Base-by-base conservation (phyloP, 2,888 invertebrate genomes). In the Phortica okadai region DNA sequence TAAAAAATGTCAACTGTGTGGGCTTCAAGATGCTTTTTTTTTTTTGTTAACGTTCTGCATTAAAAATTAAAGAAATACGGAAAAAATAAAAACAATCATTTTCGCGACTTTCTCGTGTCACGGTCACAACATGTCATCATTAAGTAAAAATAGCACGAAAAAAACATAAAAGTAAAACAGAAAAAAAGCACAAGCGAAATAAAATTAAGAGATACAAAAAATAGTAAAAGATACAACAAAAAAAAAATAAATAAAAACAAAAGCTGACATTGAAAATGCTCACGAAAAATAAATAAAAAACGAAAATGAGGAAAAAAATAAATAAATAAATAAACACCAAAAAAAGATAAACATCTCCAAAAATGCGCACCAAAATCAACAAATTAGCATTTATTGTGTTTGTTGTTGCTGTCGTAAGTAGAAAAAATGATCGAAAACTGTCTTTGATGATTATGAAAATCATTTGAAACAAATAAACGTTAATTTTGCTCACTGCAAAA, bases 141-240 rank as follows among this genome's bases (percentile, higher is more conserved):
- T 25, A 56, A 72, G 11, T 72, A 72, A 54, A 72, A 72, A 72
- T 59, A 66, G 54, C 33, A 10, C 50, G 8, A 56, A 69, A 45
- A 59, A 21, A 59, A 16, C 8, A 45, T 69, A 74, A 59, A 64
- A 72, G 54, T 14, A 33, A 33, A 54, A 66, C 3, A 66, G 41
- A 50, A 16, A 25, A 33, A 54, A 74, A 74, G 1, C 7, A 41
- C 6, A 72, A 66, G 44, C n/a, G 14, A 50, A 73, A 72, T 75
- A 67, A 66, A 69, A 69, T 42, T 58, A 16, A 59, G 41, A 73
- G 33, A 50, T 45, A 64, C n/a, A 72, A 74, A 58, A 74, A 74
- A 74, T 72, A 42, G 11, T 64, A 74, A 66, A 66, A 78, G 80
- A 77, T 75, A 74, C 77, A 79, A 79, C 79, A 74, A 82, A 59